These are phyloP conservation scores for Liasis olivaceus DNA, from an alignment of 2,797 vertebrate species.

Conservation along the genomic window DNA sequence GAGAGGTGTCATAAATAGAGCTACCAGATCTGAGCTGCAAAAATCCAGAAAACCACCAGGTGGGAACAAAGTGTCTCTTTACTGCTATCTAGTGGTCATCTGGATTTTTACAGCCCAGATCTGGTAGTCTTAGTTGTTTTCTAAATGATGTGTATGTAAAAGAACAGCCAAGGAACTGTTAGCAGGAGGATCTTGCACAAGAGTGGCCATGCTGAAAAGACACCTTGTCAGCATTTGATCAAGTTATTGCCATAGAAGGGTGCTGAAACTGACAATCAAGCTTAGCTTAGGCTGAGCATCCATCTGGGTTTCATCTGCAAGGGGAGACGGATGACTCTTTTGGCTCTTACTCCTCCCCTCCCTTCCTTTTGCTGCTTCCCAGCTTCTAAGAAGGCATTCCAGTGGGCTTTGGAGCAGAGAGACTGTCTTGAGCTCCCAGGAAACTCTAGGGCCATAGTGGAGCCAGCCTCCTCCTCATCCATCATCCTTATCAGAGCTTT, in stretches of 20 bases:
- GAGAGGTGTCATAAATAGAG: not conserved
- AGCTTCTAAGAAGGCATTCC: slow-evolving; percentile 58
- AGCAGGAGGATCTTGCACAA: not conserved
- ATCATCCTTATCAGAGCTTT: slow-evolving; percentile 91
- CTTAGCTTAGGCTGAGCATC: not conserved
- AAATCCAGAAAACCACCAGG: not conserved
- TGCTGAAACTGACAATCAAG: slow-evolving; percentile 36
- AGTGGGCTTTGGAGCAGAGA: slow-evolving; percentile 61
- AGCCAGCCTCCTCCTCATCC: slow-evolving; percentile 89
- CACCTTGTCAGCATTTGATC: slow-evolving; percentile 63
- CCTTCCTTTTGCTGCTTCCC: slow-evolving; percentile 25
- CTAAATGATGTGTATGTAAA: not conserved
- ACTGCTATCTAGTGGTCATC: not conserved
- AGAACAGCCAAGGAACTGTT: not conserved
- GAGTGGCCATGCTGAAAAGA: slow-evolving; percentile 60
- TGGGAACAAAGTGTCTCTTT: not conserved
- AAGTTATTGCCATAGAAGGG: slow-evolving; percentile 55
- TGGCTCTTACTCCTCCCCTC: slow-evolving; percentile 6
- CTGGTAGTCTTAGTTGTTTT: not conserved
- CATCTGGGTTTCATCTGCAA: slow-evolving; percentile 36
- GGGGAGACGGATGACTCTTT: slow-evolving; percentile 23
- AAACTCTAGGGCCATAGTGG: slow-evolving; percentile 82
- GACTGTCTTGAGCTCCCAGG: slow-evolving; percentile 82
- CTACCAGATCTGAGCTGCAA: not conserved
- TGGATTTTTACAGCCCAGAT: not conserved